Evolutionary conservation across 2,113 vertebrate species (phyloP).

Genomic region (Seriola aureovittata): DNA sequence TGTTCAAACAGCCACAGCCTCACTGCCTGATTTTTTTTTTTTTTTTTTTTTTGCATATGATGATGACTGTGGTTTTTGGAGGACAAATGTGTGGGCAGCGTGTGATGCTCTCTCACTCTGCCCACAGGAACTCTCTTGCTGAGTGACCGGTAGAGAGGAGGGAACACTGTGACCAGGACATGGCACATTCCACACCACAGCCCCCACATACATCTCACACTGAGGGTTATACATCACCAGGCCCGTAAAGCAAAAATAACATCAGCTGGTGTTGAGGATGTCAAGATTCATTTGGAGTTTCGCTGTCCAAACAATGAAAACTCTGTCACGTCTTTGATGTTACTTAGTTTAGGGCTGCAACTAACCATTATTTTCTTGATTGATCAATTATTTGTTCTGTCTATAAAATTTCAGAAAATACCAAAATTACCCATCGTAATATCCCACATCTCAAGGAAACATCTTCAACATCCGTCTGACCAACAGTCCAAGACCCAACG

Average conservation of each 20-base stretch:
- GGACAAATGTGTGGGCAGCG: constrained; percentile 80
- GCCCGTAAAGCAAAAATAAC: constrained; percentile 59
- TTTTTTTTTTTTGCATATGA: constrained; percentile 37
- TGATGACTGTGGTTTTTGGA: constrained; percentile 74
- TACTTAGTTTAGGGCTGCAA: background rate
- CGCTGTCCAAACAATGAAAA: background rate
- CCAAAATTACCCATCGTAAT: background rate
- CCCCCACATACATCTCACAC: constrained; percentile 76
- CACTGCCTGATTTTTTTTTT: constrained; percentile 8
- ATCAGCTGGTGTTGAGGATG: constrained; percentile 46
- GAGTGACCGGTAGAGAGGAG: constrained; percentile 79
- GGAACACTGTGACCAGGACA: constrained; percentile 80
- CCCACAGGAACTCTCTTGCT: constrained; percentile 81
- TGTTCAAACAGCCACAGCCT: constrained; percentile 8
- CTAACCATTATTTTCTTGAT: background rate
- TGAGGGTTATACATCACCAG: constrained; percentile 60
- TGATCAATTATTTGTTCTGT: background rate
- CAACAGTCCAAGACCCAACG: background rate
- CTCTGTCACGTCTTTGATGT: background rate
- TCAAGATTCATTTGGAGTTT: constrained; percentile 15
- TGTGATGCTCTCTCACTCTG: constrained; percentile 81
- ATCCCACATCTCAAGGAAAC: background rate
- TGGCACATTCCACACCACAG: constrained; percentile 74
- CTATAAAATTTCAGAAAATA: background rate
- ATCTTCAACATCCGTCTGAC: background rate